Evolutionary conservation across 2,888 invertebrate genomes (phyloP).

Genomic region (Drosophila mimica): DNA sequence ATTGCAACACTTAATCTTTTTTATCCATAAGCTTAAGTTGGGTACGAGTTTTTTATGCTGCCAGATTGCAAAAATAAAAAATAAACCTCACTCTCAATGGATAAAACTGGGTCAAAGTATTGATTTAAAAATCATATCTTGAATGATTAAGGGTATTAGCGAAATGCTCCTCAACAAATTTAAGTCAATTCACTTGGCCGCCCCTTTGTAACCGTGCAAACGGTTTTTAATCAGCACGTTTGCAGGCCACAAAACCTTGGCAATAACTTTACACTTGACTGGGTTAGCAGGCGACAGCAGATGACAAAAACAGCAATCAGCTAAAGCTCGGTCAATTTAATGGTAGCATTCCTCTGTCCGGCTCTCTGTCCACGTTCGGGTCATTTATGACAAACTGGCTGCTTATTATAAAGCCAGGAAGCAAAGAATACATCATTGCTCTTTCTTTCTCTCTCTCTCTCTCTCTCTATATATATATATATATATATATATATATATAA

Average conservation of each 20-base stretch:
- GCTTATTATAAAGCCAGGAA: conserved; percentile 54
- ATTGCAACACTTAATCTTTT: background rate
- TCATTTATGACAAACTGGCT: conserved; percentile 73
- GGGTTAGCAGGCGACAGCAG: conserved; percentile 42
- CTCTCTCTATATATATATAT: background rate
- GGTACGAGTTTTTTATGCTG: background rate
- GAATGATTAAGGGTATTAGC: background rate
- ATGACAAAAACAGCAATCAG: conserved; percentile 46
- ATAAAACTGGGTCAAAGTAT: background rate
- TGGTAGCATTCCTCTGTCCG: conserved; percentile 42
- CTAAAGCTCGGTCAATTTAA: conserved; percentile 52
- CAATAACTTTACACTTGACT: conserved; percentile 67
- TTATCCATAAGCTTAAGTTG: background rate
- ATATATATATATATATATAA: conserved; percentile 3
- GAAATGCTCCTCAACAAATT: background rate
- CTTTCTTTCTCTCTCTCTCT: background rate
- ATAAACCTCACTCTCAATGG: background rate
- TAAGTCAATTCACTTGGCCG: background rate
- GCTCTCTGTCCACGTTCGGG: conserved; percentile 40
- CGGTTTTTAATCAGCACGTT: conserved; percentile 61
- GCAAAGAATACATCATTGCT: conserved; percentile 57
- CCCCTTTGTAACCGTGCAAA: background rate
- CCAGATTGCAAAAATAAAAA: background rate
- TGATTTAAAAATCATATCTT: background rate
- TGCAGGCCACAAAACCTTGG: conserved; percentile 72